These are phyloP conservation scores for Oryzias curvinotus DNA, from an alignment of 2,113 vertebrate genomes.

Conservation along the genomic window DNA sequence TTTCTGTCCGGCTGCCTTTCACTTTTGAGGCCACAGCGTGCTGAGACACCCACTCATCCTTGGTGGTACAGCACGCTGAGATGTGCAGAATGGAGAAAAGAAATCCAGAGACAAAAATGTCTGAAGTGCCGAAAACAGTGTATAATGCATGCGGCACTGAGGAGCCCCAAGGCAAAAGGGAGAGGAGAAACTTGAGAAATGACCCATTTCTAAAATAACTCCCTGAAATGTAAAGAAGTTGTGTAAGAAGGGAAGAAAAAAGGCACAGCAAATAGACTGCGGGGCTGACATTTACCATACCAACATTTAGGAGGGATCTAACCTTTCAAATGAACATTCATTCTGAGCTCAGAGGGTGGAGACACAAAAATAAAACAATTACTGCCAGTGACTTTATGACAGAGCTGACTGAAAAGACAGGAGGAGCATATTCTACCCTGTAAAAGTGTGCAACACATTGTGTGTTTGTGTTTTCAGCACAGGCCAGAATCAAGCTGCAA, in stretches of 20 bases:
- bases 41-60: slow-evolving; percentile 17
- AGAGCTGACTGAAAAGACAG: slow-evolving; percentile 8
- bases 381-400: slow-evolving; percentile 16
- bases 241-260: slow-evolving; percentile 15
- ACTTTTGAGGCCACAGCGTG: slow-evolving; percentile 9
- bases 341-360: slow-evolving; percentile 35
- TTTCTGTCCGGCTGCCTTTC: slow-evolving; percentile 16
- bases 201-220: slow-evolving; percentile 57
- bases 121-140: slow-evolving; percentile 34
- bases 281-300: slow-evolving; percentile 55
- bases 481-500: slow-evolving; percentile 24
- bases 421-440: not conserved
- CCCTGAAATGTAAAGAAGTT: slow-evolving; percentile 37
- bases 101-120: slow-evolving; percentile 11
- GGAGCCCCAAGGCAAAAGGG: slow-evolving; percentile 41
- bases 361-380: slow-evolving; percentile 41
- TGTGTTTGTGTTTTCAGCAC: slow-evolving; percentile 27
- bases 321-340: slow-evolving; percentile 61
- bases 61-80: slow-evolving; percentile 23
- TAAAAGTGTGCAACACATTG: not conserved
- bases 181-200: slow-evolving; percentile 38
- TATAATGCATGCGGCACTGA: slow-evolving; percentile 55
- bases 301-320: slow-evolving; percentile 57
- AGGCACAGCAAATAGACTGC: slow-evolving; percentile 14
- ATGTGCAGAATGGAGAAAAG: slow-evolving; percentile 48